Evolutionary conservation across 2,113 vertebrate species (phyloP).

Genomic region (Oryzias javanicus): DNA sequence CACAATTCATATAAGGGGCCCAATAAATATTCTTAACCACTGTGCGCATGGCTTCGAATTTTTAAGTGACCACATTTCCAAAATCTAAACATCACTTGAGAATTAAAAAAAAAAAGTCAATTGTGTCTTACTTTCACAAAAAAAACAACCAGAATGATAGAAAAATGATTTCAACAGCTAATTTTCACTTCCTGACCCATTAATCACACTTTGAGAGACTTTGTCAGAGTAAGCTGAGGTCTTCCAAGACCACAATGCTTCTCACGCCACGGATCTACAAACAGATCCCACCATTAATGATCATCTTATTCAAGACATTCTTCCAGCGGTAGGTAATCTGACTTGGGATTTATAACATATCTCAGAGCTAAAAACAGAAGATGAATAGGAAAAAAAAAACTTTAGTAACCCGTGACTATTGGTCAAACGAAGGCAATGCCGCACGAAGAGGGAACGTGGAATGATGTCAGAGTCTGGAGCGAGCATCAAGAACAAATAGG

Average conservation of each 20-base stretch:
- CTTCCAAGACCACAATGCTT: slow-evolving; percentile 27
- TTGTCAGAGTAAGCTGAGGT: slow-evolving; percentile 28
- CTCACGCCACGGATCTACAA: slow-evolving; percentile 32
- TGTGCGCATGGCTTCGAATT: slow-evolving; percentile 49
- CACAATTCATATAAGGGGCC: slow-evolving; percentile 64
- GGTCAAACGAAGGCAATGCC: slow-evolving; percentile 52
- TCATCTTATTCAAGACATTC: slow-evolving; percentile 41
- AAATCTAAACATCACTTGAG: slow-evolving; percentile 13
- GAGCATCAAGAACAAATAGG: slow-evolving; percentile 60
- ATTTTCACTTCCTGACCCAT: slow-evolving; percentile 64
- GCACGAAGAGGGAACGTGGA: slow-evolving; percentile 43
- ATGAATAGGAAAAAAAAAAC: slow-evolving; percentile 14
- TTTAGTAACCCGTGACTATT: slow-evolving; percentile 41
- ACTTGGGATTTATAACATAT: slow-evolving; percentile 53
- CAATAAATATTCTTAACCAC: slow-evolving; percentile 66
- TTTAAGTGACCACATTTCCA: slow-evolving; percentile 34
- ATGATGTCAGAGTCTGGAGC: slow-evolving; percentile 67
- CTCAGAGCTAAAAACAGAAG: slow-evolving; percentile 29
- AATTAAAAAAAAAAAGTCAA: slow-evolving; percentile 7
- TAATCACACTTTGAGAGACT: slow-evolving; percentile 47
- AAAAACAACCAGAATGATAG: slow-evolving; percentile 41
- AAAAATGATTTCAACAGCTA: slow-evolving; percentile 54
- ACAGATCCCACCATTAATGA: slow-evolving; percentile 24
- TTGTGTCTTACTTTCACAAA: slow-evolving; percentile 23
- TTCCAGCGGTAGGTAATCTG: slow-evolving; percentile 49